Evolutionary conservation across 2,888 invertebrate genomes (phyloP).

Genomic region (Trachelus tabidus): DNA sequence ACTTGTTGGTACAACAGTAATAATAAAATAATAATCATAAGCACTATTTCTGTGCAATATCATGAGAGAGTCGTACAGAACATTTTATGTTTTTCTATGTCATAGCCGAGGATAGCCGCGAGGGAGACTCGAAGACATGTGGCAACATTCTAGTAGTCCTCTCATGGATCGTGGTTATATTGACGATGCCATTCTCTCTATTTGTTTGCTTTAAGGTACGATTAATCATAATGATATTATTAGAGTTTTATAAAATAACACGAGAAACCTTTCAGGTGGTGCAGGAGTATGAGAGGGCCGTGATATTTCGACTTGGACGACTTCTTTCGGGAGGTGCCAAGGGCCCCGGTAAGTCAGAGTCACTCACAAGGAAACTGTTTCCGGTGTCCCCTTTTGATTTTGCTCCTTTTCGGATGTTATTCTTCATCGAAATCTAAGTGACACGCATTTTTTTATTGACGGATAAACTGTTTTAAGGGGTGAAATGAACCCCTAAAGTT

Average conservation of each 20-base stretch:
- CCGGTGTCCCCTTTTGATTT: no score
- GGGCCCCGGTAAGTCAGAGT: conserved; percentile 80
- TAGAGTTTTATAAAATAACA: background rate
- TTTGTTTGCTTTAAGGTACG: conserved; percentile 92
- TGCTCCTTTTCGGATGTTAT: no score
- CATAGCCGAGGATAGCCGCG: conserved; percentile 73
- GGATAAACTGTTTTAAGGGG: no score
- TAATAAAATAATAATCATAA: no score
- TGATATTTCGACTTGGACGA: conserved; percentile 92
- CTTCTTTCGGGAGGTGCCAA: conserved; percentile 91
- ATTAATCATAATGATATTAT: background rate
- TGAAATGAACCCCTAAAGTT: no score
- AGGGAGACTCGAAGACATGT: conserved; percentile 77
- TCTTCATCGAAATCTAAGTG: no score
- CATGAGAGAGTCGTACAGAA: no score
- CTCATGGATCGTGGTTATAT: conserved; percentile 83
- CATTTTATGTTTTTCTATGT: conserved; percentile 24
- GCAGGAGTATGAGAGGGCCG: conserved; percentile 95
- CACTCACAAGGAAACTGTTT: no score
- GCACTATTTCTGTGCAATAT: no score
- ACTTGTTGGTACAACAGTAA: no score
- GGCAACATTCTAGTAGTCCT: conserved; percentile 85
- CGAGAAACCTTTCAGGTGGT: conserved; percentile 79
- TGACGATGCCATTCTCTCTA: conserved; percentile 93
- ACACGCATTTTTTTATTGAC: no score